Evolutionary conservation across 2,888 invertebrate species (phyloP).

Genomic region (Orthosia gracilis): DNA sequence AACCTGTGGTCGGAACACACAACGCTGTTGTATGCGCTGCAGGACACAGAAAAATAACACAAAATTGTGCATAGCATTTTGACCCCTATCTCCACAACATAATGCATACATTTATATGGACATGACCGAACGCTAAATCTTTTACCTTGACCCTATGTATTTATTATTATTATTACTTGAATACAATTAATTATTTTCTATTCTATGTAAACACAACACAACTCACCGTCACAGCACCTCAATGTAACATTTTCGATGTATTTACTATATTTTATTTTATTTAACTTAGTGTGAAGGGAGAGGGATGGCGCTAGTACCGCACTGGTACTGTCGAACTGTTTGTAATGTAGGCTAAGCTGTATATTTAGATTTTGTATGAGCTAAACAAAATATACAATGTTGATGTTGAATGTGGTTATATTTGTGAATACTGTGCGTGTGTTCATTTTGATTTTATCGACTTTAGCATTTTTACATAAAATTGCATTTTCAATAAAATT

Average conservation of each 20-base stretch:
- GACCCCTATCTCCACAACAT: not conserved
- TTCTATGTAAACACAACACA: conserved; percentile 41
- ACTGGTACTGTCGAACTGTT: conserved; percentile 79
- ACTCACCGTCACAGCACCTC: conserved; percentile 44
- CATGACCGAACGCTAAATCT: not conserved
- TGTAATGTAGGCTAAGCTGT: conserved; percentile 78
- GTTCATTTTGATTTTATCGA: conserved; percentile 51
- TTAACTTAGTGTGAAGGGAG: conserved; percentile 64
- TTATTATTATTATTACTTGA: too few species aligned
- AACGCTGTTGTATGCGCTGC: too few species aligned
- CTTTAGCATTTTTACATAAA: not conserved
- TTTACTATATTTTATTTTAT: conserved; percentile 78
- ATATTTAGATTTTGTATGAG: conserved; percentile 89
- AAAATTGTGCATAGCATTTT: not conserved
- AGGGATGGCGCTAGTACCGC: conserved; percentile 65
- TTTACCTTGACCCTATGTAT: not conserved
- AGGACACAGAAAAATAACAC: too few species aligned
- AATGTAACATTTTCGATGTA: conserved; percentile 79
- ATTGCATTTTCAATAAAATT: not conserved
- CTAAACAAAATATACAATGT: conserved; percentile 87
- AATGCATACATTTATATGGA: not conserved
- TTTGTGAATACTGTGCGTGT: conserved; percentile 52
- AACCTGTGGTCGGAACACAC: too few species aligned
- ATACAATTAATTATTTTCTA: too few species aligned
- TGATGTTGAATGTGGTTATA: conserved; percentile 72